These are phyloP conservation scores for Drosophila grimshawi DNA, from an alignment of 1,140 invertebrate species.

Conservation along the genomic window DNA sequence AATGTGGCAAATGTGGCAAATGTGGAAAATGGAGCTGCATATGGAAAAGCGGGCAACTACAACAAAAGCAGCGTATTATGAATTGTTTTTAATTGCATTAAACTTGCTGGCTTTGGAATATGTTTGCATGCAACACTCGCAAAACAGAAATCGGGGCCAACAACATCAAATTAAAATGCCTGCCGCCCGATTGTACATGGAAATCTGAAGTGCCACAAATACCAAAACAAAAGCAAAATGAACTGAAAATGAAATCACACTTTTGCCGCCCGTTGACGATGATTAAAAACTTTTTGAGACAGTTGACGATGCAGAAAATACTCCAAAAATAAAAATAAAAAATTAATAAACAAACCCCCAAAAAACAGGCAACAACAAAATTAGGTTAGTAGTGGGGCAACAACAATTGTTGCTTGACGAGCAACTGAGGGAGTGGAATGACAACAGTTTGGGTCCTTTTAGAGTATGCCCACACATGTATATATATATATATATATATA, in stretches of 20 bases:
- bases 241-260: constrained; percentile 31
- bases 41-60: constrained; percentile 39
- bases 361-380: constrained; percentile 52
- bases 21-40: constrained; percentile 32
- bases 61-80: constrained; percentile 50
- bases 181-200: constrained; percentile 26
- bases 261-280: constrained; percentile 59
- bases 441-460: neutral
- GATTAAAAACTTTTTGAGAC: constrained; percentile 78
- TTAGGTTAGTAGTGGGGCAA: constrained; percentile 63
- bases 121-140: constrained; percentile 3
- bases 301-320: constrained; percentile 72
- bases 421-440: too few species aligned
- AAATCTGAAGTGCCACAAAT: constrained; percentile 59
- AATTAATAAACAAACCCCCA: constrained; percentile 2
- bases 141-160: constrained; percentile 62
- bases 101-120: constrained; percentile 42
- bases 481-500: neutral
- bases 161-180: constrained; percentile 14
- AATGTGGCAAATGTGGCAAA: neutral
- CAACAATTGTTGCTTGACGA: constrained; percentile 8
- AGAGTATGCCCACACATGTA: neutral
- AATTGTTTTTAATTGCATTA: constrained; percentile 82
- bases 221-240: constrained; percentile 10
- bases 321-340: constrained; percentile 33